phyloP scores from a whole-genome alignment of 2,113 vertebrate genomes.

The Odontophorus gujanensis region DNA sequence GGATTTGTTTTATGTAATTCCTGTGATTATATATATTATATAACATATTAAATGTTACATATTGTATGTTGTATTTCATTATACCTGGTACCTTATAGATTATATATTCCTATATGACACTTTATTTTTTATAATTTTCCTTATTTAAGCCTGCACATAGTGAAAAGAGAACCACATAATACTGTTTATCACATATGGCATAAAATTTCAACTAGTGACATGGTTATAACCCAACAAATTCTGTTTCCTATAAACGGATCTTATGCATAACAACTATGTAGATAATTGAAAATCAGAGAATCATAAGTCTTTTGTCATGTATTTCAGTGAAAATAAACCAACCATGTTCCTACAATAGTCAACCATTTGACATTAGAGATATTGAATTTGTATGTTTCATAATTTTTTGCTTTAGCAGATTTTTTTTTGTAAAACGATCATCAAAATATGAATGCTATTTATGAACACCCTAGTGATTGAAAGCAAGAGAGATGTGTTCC shows the following conservation, averaged over 20 bases:
- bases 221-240: neutral
- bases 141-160: neutral
- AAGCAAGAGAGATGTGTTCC: neutral
- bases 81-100: neutral
- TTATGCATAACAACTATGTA: neutral
- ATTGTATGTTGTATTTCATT: neutral
- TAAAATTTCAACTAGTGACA: neutral
- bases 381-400: neutral
- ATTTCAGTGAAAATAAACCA: neutral
- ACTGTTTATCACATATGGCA: too few relatives aligned
- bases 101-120: neutral
- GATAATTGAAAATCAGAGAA: neutral
- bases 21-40: neutral
- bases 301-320: neutral
- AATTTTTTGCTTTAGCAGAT: neutral
- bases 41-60: neutral
- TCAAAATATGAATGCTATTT: neutral
- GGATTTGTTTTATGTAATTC: neutral
- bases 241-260: neutral
- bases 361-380: neutral
- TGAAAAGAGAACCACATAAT: neutral
- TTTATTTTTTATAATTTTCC: neutral
- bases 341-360: fast-evolving
- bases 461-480: neutral
- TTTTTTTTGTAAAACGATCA: neutral